Percentiles rank a stretch among this genome's conserved stretches.
phyloP scores from a whole-genome alignment of 1,140 invertebrate species.

The Apis dorsata region DNA sequence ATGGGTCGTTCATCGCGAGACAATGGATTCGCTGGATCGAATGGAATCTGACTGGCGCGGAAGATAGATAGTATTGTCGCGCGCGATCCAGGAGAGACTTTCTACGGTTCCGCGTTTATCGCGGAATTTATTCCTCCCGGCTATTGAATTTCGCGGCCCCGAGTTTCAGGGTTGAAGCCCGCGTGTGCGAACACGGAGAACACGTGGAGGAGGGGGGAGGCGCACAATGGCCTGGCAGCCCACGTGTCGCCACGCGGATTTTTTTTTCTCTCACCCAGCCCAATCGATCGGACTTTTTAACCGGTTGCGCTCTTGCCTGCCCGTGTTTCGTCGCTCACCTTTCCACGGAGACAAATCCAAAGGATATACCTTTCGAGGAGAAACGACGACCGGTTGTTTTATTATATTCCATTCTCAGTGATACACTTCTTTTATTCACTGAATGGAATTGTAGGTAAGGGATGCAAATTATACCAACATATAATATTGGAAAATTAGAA shows the following conservation, averaged over 20 bases:
- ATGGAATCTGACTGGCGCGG: slow-evolving; percentile 60
- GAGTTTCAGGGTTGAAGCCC: slow-evolving; percentile 11
- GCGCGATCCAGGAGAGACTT: slow-evolving; percentile 36
- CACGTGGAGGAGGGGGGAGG: not conserved
- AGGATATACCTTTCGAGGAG: too few species aligned
- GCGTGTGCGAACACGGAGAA: slow-evolving; percentile 17
- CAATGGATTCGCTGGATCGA: slow-evolving; percentile 66
- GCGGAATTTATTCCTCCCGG: slow-evolving; percentile 46
- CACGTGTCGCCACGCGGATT: not conserved
- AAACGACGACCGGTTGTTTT: too few species aligned
- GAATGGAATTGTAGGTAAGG: too few species aligned
- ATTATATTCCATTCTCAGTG: too few species aligned
- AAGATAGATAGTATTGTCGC: slow-evolving; percentile 64
- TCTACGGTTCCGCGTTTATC: slow-evolving; percentile 51
- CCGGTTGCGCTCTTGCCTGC: not conserved
- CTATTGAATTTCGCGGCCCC: slow-evolving; percentile 38
- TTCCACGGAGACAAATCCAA: too few species aligned
- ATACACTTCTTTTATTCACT: too few species aligned
- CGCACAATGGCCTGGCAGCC: not conserved
- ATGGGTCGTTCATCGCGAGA: slow-evolving; percentile 50
- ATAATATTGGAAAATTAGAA: too few species aligned
- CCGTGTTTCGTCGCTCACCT: too few species aligned
- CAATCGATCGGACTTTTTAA: slow-evolving; percentile 30
- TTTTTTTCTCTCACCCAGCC: not conserved
- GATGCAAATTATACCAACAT: too few species aligned